Percentiles rank a stretch among this genome's conserved stretches.
Evolutionary conservation across 2,888 invertebrate species (phyloP).

Genomic region (Acleris laterana): DNA sequence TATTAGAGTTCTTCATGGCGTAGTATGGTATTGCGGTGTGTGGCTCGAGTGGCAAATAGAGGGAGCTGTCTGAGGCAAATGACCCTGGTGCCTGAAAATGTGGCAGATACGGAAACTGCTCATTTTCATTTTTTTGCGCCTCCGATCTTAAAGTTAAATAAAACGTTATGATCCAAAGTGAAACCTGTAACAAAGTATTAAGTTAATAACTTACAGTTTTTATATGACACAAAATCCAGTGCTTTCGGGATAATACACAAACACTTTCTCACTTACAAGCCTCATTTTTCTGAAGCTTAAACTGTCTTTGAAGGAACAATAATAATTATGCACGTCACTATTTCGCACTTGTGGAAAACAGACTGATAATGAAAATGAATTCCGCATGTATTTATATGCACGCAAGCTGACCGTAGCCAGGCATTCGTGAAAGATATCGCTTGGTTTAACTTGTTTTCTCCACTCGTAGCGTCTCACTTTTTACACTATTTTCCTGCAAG

Average conservation of each 20-base stretch:
- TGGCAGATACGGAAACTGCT: constrained; percentile 66
- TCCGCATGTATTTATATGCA: constrained; percentile 83
- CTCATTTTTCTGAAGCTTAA: constrained; percentile 75
- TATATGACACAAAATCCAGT: constrained; percentile 40
- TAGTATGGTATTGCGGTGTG: constrained; percentile 68
- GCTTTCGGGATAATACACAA: constrained; percentile 40
- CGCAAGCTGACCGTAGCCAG: constrained; percentile 70
- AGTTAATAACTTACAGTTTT: constrained; percentile 52
- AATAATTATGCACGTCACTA: constrained; percentile 66
- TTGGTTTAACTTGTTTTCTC: constrained; percentile 70
- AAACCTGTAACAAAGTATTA: constrained; percentile 65
- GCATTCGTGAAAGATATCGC: constrained; percentile 81
- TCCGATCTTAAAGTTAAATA: constrained; percentile 53
- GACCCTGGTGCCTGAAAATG: constrained; percentile 63
- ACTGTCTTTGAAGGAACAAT: constrained; percentile 49
- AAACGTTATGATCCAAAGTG: constrained; percentile 56
- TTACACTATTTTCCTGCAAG: constrained; percentile 44
- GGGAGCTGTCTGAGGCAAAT: constrained; percentile 65
- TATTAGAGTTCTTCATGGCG: constrained; percentile 63
- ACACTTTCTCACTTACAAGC: constrained; percentile 75
- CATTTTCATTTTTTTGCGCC: constrained; percentile 58
- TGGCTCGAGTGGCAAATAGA: constrained; percentile 72
- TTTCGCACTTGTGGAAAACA: constrained; percentile 69
- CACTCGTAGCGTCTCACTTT: constrained; percentile 45
- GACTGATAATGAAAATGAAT: constrained; percentile 83